Percentiles rank a stretch among this genome's conserved stretches.
These are phyloP conservation scores for Scalopus aquaticus DNA, from an alignment of 2,113 vertebrate genomes.

Conservation along the genomic window DNA sequence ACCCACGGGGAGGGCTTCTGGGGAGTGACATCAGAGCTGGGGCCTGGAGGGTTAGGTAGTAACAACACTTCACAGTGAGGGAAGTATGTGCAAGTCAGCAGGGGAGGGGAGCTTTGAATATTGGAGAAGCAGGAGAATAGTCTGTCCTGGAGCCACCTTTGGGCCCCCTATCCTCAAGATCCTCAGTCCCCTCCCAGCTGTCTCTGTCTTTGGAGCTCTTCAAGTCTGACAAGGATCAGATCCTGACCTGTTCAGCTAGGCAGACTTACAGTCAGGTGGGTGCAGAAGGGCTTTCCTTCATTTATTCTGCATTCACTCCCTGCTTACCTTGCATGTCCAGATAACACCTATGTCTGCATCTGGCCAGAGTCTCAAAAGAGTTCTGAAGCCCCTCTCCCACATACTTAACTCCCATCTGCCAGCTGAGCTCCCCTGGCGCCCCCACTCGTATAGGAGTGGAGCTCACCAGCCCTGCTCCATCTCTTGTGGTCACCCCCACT, in stretches of 20 bases:
- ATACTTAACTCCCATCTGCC: accelerated
- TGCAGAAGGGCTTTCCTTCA: neutral
- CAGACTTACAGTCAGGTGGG: neutral
- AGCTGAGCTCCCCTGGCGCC: accelerated
- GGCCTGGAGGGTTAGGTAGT: no score
- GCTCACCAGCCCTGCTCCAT: neutral
- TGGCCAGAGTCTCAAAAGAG: neutral
- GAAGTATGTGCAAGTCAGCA: accelerated
- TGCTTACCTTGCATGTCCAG: neutral
- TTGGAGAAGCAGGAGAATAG: neutral
- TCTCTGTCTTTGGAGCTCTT: neutral
- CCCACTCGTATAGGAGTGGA: accelerated
- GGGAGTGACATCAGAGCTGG: neutral
- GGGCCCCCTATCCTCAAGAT: neutral
- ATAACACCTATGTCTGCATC: neutral
- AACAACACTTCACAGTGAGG: neutral
- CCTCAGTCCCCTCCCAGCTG: neutral
- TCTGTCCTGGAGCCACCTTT: neutral
- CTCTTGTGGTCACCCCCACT: neutral
- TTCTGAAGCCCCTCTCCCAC: neutral
- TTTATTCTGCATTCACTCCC: neutral
- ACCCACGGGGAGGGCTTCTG: accelerated
- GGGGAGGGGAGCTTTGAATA: neutral
- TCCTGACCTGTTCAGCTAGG: neutral
- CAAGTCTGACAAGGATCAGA: neutral